Base-by-base conservation (phyloP, 2,113 vertebrate genomes). In the Apistogramma diplotaenia region DNA sequence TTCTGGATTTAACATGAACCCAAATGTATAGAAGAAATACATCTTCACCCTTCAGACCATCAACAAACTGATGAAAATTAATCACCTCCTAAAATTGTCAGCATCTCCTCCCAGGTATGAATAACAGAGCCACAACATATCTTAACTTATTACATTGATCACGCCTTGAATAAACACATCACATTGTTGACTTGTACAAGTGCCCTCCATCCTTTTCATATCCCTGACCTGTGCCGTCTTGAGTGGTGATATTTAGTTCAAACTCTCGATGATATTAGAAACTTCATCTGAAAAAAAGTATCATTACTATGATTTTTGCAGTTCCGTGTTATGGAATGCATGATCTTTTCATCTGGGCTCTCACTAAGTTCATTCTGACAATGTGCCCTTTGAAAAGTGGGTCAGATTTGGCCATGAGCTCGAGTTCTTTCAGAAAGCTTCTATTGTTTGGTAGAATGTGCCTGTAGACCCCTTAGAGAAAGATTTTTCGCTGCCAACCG, bases 371-470 rank as follows among this genome's bases (percentile, higher is more conserved):
- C n/a, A 65, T 29, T 79, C 15, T 81, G 59, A 78, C n/a, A 51
- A 25, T 35, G 16, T 87, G 78, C 33, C 80, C 75, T 85, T 84
- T 90, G 9, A 78, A 43, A 91, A 76, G 29, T 91, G 58, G 84
- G 85, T 86, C 88, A 90, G 57, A 75, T 62, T 59, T 72, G 29
- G 83, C 84, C 78, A 70, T 11, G 2, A 89, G 85, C 78, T 76
- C 12, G 37, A 67, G 57, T 81, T 65, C 59, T 73, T 82, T 85
- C 49, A 65, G 51, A 87, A 74, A 79, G 33, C 57, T 23, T 18
- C 33, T 43, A 51, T 87, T 83, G 81, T 84, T 85, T 78, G 67
- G 56, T 46, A 11, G 35, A 59, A 54, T 85, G 76, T 78, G 37
- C 75, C 21, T 67, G 62, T 59, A 25, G 65, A 71, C 65, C 71